Conservation (phyloP, 2,888 invertebrate genomes). For the Clistopyga incitator region DNA sequence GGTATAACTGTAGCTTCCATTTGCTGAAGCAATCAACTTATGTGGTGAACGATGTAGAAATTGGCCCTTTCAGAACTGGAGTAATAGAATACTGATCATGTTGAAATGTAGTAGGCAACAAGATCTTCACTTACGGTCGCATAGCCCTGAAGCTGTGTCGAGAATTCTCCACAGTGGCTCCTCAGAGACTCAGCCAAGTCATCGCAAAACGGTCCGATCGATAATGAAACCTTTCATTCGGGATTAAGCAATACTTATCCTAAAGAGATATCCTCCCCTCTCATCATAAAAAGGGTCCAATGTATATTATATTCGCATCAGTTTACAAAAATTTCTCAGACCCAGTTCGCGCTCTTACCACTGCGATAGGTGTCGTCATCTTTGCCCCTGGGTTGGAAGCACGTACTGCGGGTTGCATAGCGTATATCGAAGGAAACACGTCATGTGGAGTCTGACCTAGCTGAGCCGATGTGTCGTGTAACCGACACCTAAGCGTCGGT, state of each 20-base stretch:
- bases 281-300: too few relatives aligned
- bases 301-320: too few relatives aligned
- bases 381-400: conserved; percentile 28
- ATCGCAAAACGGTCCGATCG: too few relatives aligned
- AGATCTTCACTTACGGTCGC: neutral
- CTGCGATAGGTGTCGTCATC: neutral
- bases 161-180: neutral
- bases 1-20: neutral
- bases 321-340: conserved; percentile 36
- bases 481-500: conserved; percentile 13
- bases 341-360: conserved; percentile 6
- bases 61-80: conserved; percentile 7
- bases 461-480: conserved; percentile 38
- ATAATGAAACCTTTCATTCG: too few relatives aligned
- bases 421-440: conserved; percentile 14
- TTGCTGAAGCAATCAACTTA: neutral
- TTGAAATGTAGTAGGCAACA: neutral
- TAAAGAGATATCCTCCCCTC: too few relatives aligned
- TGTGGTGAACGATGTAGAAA: neutral
- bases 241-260: too few relatives aligned
- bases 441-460: conserved; percentile 16
- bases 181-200: too few relatives aligned
- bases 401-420: conserved; percentile 50
- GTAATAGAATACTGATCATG: neutral
- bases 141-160: neutral